phyloP scores from a whole-genome alignment of 2,113 vertebrate species.

The Cyphomyrus plagiostoma region DNA sequence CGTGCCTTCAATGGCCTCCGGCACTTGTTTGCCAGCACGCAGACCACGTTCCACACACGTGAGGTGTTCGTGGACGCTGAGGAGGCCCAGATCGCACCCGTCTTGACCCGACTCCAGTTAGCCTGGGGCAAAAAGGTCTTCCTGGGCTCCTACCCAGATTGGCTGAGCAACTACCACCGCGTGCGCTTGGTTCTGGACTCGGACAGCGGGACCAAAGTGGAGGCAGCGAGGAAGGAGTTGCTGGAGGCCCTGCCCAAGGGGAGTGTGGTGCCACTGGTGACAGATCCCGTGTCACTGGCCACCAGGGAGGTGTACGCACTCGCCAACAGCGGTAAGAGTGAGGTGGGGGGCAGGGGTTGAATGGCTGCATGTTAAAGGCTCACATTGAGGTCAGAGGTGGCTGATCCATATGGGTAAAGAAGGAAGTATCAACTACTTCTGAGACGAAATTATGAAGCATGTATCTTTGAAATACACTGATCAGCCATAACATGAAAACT shows the following conservation, averaged over 20 bases:
- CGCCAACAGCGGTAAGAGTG: constrained; percentile 67
- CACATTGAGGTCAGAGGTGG: neutral
- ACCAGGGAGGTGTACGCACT: constrained; percentile 71
- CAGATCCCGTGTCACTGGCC: constrained; percentile 64
- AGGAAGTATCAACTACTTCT: neutral
- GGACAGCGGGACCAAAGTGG: constrained; percentile 63
- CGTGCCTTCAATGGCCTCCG: constrained; percentile 68
- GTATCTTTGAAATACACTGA: neutral
- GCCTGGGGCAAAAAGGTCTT: constrained; percentile 61
- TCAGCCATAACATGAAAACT: neutral
- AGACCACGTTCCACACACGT: constrained; percentile 66
- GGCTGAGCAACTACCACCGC: constrained; percentile 83
- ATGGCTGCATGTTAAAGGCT: neutral
- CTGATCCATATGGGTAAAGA: neutral
- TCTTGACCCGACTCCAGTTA: constrained; percentile 59
- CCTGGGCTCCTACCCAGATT: constrained; percentile 90
- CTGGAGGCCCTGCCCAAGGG: constrained; percentile 64
- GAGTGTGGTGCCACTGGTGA: constrained; percentile 60
- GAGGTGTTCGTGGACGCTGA: constrained; percentile 72
- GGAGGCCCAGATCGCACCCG: constrained; percentile 63
- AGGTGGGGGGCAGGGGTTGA: neutral
- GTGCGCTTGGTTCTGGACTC: constrained; percentile 85
- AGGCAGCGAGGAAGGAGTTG: constrained; percentile 65
- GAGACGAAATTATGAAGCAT: neutral
- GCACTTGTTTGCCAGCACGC: constrained; percentile 70